Conservation (phyloP, 2,113 vertebrate genomes). For the Podocnemis expansa region DNA sequence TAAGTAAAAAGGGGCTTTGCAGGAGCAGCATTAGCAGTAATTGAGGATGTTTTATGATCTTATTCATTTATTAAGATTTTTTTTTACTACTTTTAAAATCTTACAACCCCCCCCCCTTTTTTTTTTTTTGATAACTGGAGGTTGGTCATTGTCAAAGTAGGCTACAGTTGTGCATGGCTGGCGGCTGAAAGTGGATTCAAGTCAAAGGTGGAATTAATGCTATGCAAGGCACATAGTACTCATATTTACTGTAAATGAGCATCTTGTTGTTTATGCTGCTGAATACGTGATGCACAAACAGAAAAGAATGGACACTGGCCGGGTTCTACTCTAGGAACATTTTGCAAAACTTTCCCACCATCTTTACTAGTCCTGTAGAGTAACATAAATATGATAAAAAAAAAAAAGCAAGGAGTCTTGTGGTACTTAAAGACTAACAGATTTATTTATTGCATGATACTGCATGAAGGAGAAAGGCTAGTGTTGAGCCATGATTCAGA, state of each 20-base stretch:
- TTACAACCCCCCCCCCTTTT: background rate
- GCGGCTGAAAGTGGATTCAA: background rate
- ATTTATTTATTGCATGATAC: too few relatives aligned
- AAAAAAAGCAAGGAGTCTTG: too few relatives aligned
- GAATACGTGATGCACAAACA: background rate
- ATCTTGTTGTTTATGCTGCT: background rate
- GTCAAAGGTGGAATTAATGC: accelerated
- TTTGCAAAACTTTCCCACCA: background rate
- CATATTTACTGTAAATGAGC: background rate
- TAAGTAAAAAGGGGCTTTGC: background rate
- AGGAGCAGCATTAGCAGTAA: background rate
- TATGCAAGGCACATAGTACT: background rate
- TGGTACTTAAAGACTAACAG: too few relatives aligned
- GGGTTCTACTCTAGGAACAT: background rate
- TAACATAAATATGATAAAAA: accelerated
- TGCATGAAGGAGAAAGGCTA: accelerated
- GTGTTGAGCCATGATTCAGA: background rate
- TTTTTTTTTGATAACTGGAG: background rate
- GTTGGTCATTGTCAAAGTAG: background rate
- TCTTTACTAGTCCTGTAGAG: background rate
- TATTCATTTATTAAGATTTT: background rate
- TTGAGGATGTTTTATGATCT: background rate
- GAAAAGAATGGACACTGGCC: background rate
- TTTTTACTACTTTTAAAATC: background rate
- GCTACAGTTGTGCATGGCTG: background rate